Evolutionary conservation across 2,113 vertebrate genomes (phyloP).

Genomic region (Agapornis roseicollis): DNA sequence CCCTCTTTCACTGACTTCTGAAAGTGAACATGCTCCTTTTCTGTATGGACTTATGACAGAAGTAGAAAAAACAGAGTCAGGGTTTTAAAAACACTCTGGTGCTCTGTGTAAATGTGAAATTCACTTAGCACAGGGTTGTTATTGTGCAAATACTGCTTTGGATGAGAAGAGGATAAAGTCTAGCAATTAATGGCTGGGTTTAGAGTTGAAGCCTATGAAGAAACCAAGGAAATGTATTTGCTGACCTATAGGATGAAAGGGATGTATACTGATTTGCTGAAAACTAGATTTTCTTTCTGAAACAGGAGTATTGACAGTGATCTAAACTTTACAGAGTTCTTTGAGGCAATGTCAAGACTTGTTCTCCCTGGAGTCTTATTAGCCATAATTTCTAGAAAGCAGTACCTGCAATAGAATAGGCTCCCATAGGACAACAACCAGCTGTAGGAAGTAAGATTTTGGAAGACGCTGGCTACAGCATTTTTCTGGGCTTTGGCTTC

Average conservation of each 20-base stretch:
- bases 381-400: background rate
- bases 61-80: background rate
- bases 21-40: background rate
- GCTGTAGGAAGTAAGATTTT: background rate
- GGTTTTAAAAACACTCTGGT: background rate
- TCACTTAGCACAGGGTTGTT: background rate
- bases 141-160: background rate
- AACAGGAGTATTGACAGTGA: background rate
- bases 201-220: background rate
- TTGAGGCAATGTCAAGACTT: background rate
- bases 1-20: slow-evolving; percentile 23
- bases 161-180: background rate
- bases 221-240: background rate
- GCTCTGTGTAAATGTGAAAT: background rate
- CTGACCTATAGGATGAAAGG: background rate
- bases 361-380: background rate
- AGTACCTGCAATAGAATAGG: background rate
- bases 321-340: background rate
- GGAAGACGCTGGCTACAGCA: background rate
- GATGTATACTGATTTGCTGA: background rate
- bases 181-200: background rate
- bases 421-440: background rate
- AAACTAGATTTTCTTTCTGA: background rate
- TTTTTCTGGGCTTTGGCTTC: background rate
- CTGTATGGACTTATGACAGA: background rate